Base-by-base conservation (phyloP, 2,113 vertebrate genomes). In the Verasper variegatus region DNA sequence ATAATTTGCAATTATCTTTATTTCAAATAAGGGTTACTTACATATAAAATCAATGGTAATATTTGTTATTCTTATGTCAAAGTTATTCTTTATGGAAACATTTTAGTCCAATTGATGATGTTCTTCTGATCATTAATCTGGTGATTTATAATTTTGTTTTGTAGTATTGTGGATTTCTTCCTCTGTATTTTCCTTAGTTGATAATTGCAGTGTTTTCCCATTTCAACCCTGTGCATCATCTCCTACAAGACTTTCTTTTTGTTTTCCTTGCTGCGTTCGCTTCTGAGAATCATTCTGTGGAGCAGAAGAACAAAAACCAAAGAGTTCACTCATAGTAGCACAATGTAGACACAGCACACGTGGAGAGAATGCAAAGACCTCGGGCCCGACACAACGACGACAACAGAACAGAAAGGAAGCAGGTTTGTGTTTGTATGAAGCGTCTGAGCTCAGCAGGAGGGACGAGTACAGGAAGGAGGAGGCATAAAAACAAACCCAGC, bases 331-430 rank as follows among this genome's bases (percentile, higher is more conserved):
- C 67, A 52, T 23, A 73, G 66, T 63, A 47, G 68, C 78, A 87
- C 74, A 83, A 55, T 7, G 27, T 7, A 84, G 82, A 82, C 78
- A 78, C 84, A 24, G 54, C 78, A 82, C 82, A 74, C 81, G 42
- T 37, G 71, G 71, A 71, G 62, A 56, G 87, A 89, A 91, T 88
- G 89, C 91, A 90, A 89, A 90, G 88, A 91, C 83, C 86, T 89
- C 52, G 24, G 65, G 68, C 55, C 57, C 51, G 14, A 20, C 51
- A 52, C 51, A 64, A 55, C 5, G 2, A 20, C 23, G 51, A 61
- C 42, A 45, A 31, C 7, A 18, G 31, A 59, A 60, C 7, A 23
- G 35, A 52, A 64, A 62, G 40, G 57, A 35, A 55, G 70, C 54
- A 68, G 42, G 66, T 71, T 58, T n/a, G 70, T 59, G 66, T 71